A percentile compares a stretch with the other conserved stretches of the same genome.
Conservation (phyloP, 2,113 vertebrate genomes). For the Cettia cetti region DNA sequence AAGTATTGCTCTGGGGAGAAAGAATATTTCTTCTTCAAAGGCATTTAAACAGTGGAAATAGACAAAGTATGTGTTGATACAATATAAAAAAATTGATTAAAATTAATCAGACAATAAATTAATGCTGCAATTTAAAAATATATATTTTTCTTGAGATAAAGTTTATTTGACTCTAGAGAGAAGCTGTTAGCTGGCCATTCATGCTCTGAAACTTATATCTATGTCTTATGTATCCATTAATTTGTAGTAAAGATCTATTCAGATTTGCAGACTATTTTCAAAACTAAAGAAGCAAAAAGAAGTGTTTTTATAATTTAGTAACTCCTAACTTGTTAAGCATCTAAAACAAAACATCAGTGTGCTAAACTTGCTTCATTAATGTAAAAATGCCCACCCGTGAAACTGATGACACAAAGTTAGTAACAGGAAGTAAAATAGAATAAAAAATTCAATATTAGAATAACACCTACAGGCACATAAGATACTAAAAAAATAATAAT, state of each 20-base stretch:
- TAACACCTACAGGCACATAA: not conserved
- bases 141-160: not conserved
- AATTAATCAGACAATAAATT: not conserved
- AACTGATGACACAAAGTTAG: not conserved
- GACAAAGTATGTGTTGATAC: not conserved
- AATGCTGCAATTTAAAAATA: not conserved
- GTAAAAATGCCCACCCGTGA: not conserved
- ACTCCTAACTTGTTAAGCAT: not conserved
- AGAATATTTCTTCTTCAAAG: not conserved
- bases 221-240: not conserved
- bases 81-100: not conserved
- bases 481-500: no score
- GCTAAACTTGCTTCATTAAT: not conserved
- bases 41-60: not conserved
- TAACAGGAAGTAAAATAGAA: not conserved
- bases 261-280: not conserved
- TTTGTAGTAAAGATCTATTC: not conserved
- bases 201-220: not conserved
- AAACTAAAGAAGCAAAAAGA: not conserved
- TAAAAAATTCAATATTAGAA: not conserved
- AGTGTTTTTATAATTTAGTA: not conserved
- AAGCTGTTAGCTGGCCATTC: not conserved
- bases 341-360: not conserved
- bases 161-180: not conserved
- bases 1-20: not conserved